phyloP scores from a whole-genome alignment of 2,113 vertebrate genomes.

The Falcunculus frontatus region DNA sequence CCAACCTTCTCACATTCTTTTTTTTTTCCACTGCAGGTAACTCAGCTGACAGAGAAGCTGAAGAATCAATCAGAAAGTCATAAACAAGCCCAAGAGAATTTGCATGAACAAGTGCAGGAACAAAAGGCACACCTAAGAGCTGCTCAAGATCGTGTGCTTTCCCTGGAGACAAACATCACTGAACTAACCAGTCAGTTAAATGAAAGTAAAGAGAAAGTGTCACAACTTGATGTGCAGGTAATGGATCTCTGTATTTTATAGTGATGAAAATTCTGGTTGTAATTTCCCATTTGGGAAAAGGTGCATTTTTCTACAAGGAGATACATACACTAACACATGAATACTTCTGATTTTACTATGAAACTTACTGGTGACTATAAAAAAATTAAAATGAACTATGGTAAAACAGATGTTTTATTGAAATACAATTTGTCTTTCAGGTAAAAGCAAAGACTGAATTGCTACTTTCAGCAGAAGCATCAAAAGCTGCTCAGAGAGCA shows the following conservation, averaged over 20 bases:
- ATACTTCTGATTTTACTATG: not conserved
- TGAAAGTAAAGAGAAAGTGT: slow-evolving; percentile 90
- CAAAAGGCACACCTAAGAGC: slow-evolving; percentile 89
- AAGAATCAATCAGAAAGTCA: slow-evolving; percentile 98
- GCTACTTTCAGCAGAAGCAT: slow-evolving; percentile 90
- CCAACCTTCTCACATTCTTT: not conserved
- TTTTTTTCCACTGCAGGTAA: slow-evolving; percentile 74
- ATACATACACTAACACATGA: not conserved
- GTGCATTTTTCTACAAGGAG: not conserved
- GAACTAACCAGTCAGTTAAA: slow-evolving; percentile 86
- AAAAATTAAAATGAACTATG: not conserved
- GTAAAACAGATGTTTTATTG: not conserved
- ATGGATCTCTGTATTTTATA: not conserved
- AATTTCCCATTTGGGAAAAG: not conserved
- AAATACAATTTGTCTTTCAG: slow-evolving; percentile 69
- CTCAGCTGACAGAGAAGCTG: slow-evolving; percentile 90
- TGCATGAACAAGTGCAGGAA: slow-evolving; percentile 95
- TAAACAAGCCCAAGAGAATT: slow-evolving; percentile 95
- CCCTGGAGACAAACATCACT: slow-evolving; percentile 80
- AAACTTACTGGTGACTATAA: not conserved
- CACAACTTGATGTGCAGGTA: slow-evolving; percentile 94
- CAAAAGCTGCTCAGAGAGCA: slow-evolving; percentile 90
- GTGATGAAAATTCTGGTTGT: not conserved
- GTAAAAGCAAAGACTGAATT: slow-evolving; percentile 97
- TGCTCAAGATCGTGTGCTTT: slow-evolving; percentile 87